These are phyloP conservation scores for Cataglyphis rosenhaueri DNA, from an alignment of 2,888 invertebrate species.

Conservation along the genomic window DNA sequence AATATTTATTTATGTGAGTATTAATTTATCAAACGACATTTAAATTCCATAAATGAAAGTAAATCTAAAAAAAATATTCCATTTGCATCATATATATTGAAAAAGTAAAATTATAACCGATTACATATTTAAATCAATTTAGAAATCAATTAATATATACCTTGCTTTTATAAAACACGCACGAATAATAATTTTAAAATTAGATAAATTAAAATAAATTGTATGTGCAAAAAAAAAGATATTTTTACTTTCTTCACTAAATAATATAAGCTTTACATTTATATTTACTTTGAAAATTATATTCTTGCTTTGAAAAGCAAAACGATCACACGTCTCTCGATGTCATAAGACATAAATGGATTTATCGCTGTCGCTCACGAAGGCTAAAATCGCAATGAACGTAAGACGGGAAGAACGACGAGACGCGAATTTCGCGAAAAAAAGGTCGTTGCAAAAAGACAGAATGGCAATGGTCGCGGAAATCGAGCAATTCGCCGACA, in stretches of 20 bases:
- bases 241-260: background rate
- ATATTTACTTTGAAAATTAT: slow-evolving; percentile 18
- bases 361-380: slow-evolving; percentile 34
- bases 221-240: background rate
- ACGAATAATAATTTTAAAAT: background rate
- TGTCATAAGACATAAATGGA: slow-evolving; percentile 35
- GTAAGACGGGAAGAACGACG: slow-evolving; percentile 17
- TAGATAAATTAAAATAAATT: slow-evolving; percentile 1
- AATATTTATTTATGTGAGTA: background rate
- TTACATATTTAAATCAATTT: background rate
- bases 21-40: background rate
- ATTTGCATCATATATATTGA: background rate
- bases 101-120: background rate
- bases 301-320: slow-evolving; percentile 3
- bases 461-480: slow-evolving; percentile 61
- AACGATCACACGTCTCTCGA: background rate
- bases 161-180: background rate
- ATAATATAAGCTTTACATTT: background rate
- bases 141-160: background rate
- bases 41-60: background rate
- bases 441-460: slow-evolving; percentile 62
- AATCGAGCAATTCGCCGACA: slow-evolving; percentile 36
- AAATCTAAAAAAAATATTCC: background rate
- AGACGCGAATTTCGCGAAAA: slow-evolving; percentile 14
- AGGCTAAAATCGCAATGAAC: slow-evolving; percentile 14